Conservation (phyloP, 2,797 vertebrate species). For the Tarsius wallacei region DNA sequence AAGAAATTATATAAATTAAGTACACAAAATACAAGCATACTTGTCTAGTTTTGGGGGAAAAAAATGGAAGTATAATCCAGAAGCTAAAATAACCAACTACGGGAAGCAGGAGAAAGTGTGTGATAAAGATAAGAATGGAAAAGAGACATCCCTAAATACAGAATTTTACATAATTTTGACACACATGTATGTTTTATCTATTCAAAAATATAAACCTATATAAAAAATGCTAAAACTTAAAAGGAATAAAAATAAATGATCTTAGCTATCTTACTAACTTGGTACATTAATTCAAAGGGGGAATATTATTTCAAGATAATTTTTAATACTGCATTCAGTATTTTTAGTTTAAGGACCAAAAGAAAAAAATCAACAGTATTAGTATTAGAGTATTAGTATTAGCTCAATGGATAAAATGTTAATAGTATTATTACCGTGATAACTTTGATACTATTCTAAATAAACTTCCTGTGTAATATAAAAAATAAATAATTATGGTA, state of each 20-base stretch:
- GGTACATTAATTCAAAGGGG: background rate
- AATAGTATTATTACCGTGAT: background rate
- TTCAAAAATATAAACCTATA: background rate
- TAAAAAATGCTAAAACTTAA: background rate
- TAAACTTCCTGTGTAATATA: background rate
- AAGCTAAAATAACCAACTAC: background rate
- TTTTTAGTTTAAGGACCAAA: background rate
- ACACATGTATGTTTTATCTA: background rate
- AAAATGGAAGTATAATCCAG: background rate
- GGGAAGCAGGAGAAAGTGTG: background rate
- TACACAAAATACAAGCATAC: background rate
- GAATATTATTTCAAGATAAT: background rate
- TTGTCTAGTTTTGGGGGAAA: background rate
- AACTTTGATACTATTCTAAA: conserved; percentile 12
- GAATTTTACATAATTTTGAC: background rate
- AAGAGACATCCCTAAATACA: background rate
- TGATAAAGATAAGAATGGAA: background rate
- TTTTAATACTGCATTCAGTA: background rate
- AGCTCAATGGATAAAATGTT: background rate
- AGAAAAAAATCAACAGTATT: background rate
- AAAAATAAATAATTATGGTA: background rate
- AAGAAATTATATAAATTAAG: background rate
- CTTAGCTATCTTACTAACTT: background rate
- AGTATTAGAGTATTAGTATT: too few species aligned
- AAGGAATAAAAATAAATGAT: background rate